phyloP scores from a whole-genome alignment of 2,888 invertebrate genomes.

The Dasypolia templi region DNA sequence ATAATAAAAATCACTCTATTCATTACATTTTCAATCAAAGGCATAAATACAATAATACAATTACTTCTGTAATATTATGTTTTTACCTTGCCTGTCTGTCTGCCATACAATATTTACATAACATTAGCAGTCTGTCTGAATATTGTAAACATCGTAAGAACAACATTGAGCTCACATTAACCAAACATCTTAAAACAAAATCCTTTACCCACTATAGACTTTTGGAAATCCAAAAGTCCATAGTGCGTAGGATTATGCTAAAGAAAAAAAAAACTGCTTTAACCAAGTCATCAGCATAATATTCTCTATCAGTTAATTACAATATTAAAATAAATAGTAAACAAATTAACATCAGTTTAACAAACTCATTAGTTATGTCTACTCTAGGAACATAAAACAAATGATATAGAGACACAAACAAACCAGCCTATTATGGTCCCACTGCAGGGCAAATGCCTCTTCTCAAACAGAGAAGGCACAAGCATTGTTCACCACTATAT shows the following conservation, averaged over 20 bases:
- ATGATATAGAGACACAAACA: too few species aligned
- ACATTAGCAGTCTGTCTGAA: conserved; percentile 66
- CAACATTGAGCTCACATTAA: conserved; percentile 40
- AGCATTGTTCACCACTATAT: too few species aligned
- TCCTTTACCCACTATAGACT: not conserved
- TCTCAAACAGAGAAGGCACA: too few species aligned
- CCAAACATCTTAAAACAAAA: conserved; percentile 8
- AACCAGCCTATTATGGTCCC: too few species aligned
- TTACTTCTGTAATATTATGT: conserved; percentile 30
- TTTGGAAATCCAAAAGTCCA: too few species aligned
- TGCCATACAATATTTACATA: conserved; percentile 72
- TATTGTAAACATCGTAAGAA: conserved; percentile 67
- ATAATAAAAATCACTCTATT: conserved; percentile 8
- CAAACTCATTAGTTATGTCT: not conserved
- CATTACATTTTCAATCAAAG: not conserved
- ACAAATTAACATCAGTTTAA: not conserved
- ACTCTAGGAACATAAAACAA: not conserved
- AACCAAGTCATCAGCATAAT: not conserved
- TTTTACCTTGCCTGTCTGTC: conserved; percentile 44
- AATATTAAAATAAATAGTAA: not conserved
- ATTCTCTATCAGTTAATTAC: not conserved
- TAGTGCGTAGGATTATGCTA: too few species aligned
- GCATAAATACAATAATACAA: conserved; percentile 14
- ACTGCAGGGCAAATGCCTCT: too few species aligned
- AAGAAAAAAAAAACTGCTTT: too few species aligned